Evolutionary conservation across 2,797 vertebrate genomes (phyloP).

Genomic region (Centropyge bicolor): DNA sequence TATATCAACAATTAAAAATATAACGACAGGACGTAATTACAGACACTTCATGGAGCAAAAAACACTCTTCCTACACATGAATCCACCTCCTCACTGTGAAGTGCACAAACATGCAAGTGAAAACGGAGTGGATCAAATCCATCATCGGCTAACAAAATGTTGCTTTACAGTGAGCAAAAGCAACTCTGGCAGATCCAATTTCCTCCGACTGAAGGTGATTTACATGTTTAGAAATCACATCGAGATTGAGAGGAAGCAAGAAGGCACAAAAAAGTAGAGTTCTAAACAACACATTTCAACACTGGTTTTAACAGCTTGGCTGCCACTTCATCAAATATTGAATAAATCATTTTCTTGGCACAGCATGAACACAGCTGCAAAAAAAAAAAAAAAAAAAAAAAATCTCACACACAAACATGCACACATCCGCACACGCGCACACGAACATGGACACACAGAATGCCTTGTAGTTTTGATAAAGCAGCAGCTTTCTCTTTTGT

Average conservation of each 20-base stretch:
- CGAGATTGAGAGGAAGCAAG: slow-evolving; percentile 64
- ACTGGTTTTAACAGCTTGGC: slow-evolving; percentile 81
- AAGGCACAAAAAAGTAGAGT: slow-evolving; percentile 58
- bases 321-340: slow-evolving; percentile 86
- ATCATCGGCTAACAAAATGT: slow-evolving; percentile 70
- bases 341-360: slow-evolving; percentile 85
- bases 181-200: slow-evolving; percentile 79
- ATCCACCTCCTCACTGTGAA: slow-evolving; percentile 56
- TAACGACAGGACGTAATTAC: slow-evolving; percentile 48
- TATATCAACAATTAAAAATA: slow-evolving; percentile 30
- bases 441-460: slow-evolving; percentile 77
- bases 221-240: slow-evolving; percentile 78
- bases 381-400: slow-evolving; percentile 40
- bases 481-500: slow-evolving; percentile 87
- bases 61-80: slow-evolving; percentile 58
- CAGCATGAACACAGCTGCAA: slow-evolving; percentile 80
- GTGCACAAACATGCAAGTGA: slow-evolving; percentile 61
- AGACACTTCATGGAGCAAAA: slow-evolving; percentile 47
- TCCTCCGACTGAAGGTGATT: slow-evolving; percentile 75
- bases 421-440: slow-evolving; percentile 46
- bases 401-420: slow-evolving; percentile 48
- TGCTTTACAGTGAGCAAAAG: slow-evolving; percentile 74
- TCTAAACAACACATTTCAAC: slow-evolving; percentile 80
- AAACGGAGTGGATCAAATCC: slow-evolving; percentile 68
- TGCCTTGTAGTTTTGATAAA: slow-evolving; percentile 85